phyloP scores from a whole-genome alignment of 2,888 invertebrate species.

The Lepidocyrtoides sp. region DNA sequence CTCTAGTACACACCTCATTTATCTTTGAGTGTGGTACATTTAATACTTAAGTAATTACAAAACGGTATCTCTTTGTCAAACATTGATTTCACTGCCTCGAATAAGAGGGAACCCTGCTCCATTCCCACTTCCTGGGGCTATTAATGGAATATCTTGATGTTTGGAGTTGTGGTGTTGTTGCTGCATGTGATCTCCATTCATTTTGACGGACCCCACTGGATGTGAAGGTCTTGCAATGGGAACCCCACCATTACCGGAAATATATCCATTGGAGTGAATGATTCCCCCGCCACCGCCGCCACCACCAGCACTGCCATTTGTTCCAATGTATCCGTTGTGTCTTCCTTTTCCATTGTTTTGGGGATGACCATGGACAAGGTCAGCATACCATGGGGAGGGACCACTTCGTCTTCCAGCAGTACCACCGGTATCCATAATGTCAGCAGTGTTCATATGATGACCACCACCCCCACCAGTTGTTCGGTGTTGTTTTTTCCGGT shows the following conservation, averaged over 20 bases:
- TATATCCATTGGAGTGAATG: constrained; percentile 57
- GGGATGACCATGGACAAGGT: constrained; percentile 84
- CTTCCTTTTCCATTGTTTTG: constrained; percentile 76
- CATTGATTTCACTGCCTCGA: constrained; percentile 85
- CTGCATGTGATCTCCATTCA: constrained; percentile 65
- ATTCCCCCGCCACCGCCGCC: constrained; percentile 24
- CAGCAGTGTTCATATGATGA: constrained; percentile 71
- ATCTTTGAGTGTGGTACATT: background rate
- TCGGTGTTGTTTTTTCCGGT: constrained; percentile 80
- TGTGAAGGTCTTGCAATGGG: constrained; percentile 71
- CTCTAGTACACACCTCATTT: constrained; percentile 9
- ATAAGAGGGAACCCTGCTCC: constrained; percentile 82
- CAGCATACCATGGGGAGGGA: constrained; percentile 81
- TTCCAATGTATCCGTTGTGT: constrained; percentile 68
- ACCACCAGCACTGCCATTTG: constrained; percentile 69
- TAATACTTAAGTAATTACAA: constrained; percentile 71
- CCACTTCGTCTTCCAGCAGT: constrained; percentile 56
- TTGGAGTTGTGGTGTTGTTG: constrained; percentile 68
- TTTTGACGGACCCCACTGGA: constrained; percentile 48
- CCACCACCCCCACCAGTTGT: constrained; percentile 20
- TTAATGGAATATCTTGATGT: constrained; percentile 68
- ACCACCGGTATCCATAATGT: constrained; percentile 78
- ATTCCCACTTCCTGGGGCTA: constrained; percentile 64
- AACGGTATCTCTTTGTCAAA: constrained; percentile 83
- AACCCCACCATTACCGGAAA: constrained; percentile 70